Base-by-base conservation (phyloP, 2,888 invertebrate species). In the Galerucella calmariensis region DNA sequence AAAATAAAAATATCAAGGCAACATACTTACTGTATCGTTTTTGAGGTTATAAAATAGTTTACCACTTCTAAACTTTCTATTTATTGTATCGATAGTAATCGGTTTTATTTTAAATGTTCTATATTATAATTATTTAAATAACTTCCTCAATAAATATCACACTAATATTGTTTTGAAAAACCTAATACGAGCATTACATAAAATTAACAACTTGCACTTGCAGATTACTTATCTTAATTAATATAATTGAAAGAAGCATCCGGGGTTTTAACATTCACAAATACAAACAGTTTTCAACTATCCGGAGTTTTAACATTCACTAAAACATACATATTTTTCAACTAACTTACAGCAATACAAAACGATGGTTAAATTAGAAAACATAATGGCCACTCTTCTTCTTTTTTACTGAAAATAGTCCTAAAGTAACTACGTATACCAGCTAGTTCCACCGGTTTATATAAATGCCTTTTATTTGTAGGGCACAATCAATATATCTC, bases 401-500 rank as follows among this genome's bases (percentile, higher is more conserved):
- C 35, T 41, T 41, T 41, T 41, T 41, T 41, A 41, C 35, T 41
- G 8, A 41, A 41, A 41, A 41, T 8, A 41, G 5, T 41, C 8
- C 9, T 41, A 41, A 9, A 1, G 35, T 41, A 41, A 41, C 35
- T 9, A 41, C 35, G 35, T 41, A 6, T 41, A 41, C 35, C 35
- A 41, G 35, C 35, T 41, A 41, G 9, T 12, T 48, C 48, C 0
- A 51, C n/a, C n/a, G 14, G n/a, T 51, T n/a, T 51, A n/a, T 51
- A 51, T 51, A 12, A n/a, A 14, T 1, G 12, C 14, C 11, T n/a
- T 71, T 61, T 69, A 74, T 69, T 81, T 84, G 16, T 78, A 87
- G 88, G 87, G 74, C 87, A 88, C 79, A 87, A 88, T 78, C 88
- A 88, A 78, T 88, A 88, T 79, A 85, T 88, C 67, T 85, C 86